Evolutionary conservation across 2,113 vertebrate genomes (phyloP).

Genomic region (Piaya cayana): DNA sequence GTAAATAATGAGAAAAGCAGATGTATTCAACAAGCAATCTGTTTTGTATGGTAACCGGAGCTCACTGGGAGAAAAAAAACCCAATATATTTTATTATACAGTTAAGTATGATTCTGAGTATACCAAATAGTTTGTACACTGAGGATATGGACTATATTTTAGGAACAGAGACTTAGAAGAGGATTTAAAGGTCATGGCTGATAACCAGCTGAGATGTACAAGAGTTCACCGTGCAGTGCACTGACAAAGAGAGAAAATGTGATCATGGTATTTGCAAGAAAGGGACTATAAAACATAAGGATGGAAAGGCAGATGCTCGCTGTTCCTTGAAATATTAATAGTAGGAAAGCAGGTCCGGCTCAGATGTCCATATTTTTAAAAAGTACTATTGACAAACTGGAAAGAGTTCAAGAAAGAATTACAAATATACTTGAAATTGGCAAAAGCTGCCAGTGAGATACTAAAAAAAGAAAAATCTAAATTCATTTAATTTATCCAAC

Average conservation of each 20-base stretch:
- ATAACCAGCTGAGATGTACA: background rate
- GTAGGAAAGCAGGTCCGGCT: background rate
- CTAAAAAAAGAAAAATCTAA: background rate
- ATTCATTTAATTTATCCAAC: background rate
- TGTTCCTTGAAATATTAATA: background rate
- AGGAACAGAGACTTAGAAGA: background rate
- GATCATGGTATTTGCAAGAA: background rate
- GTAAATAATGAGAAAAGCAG: constrained; percentile 59
- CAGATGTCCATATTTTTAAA: background rate
- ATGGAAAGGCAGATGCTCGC: constrained; percentile 2
- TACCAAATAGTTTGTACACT: background rate
- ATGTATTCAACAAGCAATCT: background rate
- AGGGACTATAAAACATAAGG: background rate
- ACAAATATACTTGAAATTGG: background rate
- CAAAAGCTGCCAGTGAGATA: background rate
- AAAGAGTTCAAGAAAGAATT: background rate
- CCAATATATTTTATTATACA: background rate
- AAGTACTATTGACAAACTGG: background rate
- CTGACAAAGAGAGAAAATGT: background rate
- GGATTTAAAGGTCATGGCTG: background rate
- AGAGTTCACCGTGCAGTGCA: background rate
- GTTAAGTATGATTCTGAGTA: background rate
- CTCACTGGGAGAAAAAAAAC: background rate
- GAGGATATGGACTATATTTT: background rate
- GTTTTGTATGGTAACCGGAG: constrained; percentile 10